A percentile compares a stretch with the other conserved stretches of the same genome.
Conservation (phyloP, 1,140 invertebrate species). For the Radopholus similis region DNA sequence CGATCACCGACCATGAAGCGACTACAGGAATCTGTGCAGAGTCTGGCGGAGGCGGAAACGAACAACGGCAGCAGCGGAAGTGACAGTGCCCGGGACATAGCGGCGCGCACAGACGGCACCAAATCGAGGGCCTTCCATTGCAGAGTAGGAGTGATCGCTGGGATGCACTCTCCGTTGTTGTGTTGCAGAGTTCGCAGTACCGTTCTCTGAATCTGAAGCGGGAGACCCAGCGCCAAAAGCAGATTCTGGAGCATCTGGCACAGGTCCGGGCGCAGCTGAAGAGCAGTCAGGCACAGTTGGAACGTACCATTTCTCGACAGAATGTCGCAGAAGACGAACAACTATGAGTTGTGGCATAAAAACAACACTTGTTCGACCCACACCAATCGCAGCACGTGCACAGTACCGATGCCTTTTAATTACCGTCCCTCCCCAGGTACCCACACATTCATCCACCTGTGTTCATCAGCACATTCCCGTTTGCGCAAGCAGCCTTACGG, state of each 20-base stretch:
- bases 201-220: conserved; percentile 40
- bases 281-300: conserved; percentile 34
- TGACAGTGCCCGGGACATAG: neutral
- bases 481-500: too few species aligned
- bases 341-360: too few species aligned
- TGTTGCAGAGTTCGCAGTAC: conserved; percentile 34
- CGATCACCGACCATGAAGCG: conserved; percentile 31
- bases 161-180: neutral
- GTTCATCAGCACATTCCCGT: too few species aligned
- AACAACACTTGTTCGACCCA: too few species aligned
- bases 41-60: conserved; percentile 12
- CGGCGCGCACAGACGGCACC: conserved; percentile 13
- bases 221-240: conserved; percentile 36
- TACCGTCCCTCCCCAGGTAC: too few species aligned
- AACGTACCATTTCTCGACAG: conserved; percentile 34
- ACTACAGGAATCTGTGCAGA: conserved; percentile 27
- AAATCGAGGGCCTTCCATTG: conserved; percentile 33
- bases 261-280: conserved; percentile 35
- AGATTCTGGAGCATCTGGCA: conserved; percentile 41
- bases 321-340: too few species aligned
- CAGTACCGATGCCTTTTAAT: too few species aligned
- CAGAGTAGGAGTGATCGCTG: neutral
- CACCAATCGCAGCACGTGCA: too few species aligned
- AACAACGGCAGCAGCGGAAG: neutral
- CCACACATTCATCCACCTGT: too few species aligned